Conservation (phyloP, 2,797 vertebrate genomes). For the Anguilla anguilla region DNA sequence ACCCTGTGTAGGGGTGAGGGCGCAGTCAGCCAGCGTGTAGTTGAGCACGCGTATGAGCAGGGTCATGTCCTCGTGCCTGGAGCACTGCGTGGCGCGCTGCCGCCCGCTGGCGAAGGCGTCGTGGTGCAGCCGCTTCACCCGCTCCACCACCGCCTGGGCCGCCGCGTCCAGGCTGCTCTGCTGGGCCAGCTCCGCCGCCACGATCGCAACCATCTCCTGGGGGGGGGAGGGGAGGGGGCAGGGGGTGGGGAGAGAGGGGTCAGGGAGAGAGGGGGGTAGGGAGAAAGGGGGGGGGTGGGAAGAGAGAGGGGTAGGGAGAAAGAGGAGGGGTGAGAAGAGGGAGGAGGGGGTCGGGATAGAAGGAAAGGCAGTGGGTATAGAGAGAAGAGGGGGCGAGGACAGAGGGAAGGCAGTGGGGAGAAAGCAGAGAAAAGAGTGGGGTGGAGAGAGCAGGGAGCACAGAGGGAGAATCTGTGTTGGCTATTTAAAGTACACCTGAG, state of each 20-base stretch:
- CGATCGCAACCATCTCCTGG: constrained; percentile 95
- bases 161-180: constrained; percentile 86
- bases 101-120: constrained; percentile 89
- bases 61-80: constrained; percentile 93
- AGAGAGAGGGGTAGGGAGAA: neutral
- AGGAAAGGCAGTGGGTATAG: neutral
- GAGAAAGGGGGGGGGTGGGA: neutral
- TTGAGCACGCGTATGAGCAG: constrained; percentile 91
- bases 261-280: neutral
- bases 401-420: neutral
- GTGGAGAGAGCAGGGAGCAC: too few relatives aligned
- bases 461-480: neutral
- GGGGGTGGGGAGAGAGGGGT: neutral
- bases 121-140: constrained; percentile 88
- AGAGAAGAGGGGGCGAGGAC: neutral
- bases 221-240: neutral
- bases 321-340: neutral
- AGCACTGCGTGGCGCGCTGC: constrained; percentile 84
- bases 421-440: neutral
- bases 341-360: neutral
- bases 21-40: constrained; percentile 77
- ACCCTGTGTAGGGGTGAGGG: constrained; percentile 75
- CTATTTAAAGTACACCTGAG: neutral
- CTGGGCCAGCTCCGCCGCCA: constrained; percentile 92
- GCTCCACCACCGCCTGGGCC: constrained; percentile 93